These are phyloP conservation scores for Cryptomyrus ogoouensis DNA, from an alignment of 2,113 vertebrate species.

Conservation along the genomic window DNA sequence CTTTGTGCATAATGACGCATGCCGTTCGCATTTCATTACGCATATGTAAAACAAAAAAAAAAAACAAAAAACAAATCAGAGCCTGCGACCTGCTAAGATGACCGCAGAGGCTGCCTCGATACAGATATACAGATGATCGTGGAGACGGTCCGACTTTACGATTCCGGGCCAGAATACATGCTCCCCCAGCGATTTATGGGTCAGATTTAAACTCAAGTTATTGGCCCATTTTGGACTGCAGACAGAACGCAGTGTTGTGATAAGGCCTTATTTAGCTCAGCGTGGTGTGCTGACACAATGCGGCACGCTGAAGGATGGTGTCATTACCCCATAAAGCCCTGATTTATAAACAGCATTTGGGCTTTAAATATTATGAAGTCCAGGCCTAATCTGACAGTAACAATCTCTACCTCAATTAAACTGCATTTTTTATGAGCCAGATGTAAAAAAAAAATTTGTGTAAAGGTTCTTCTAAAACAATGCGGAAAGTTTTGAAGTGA, in stretches of 20 bases:
- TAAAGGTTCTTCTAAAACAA: conserved; percentile 22
- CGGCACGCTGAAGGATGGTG: conserved; percentile 31
- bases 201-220: conserved; percentile 43
- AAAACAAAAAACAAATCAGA: background rate
- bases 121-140: conserved; percentile 34
- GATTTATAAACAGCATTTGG: conserved; percentile 49
- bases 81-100: background rate
- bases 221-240: conserved; percentile 33
- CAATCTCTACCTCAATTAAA: background rate
- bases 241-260: conserved; percentile 29
- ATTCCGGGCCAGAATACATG: conserved; percentile 26
- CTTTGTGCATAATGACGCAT: background rate
- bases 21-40: background rate
- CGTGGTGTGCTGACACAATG: conserved; percentile 26
- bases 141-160: conserved; percentile 40
- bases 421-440: conserved; percentile 41
- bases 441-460: conserved; percentile 40
- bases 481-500: background rate
- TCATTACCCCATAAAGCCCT: conserved; percentile 49
- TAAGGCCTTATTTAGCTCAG: conserved; percentile 23
- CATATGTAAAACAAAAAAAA: background rate
- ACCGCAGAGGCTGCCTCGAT: conserved; percentile 17
- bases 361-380: conserved; percentile 33
- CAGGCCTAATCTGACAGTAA: conserved; percentile 5
- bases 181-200: conserved; percentile 44